A percentile compares a stretch with the other conserved stretches of the same genome.
These are phyloP conservation scores for Branchipolynoe longqiensis DNA, from an alignment of 2,888 invertebrate species.

Conservation along the genomic window DNA sequence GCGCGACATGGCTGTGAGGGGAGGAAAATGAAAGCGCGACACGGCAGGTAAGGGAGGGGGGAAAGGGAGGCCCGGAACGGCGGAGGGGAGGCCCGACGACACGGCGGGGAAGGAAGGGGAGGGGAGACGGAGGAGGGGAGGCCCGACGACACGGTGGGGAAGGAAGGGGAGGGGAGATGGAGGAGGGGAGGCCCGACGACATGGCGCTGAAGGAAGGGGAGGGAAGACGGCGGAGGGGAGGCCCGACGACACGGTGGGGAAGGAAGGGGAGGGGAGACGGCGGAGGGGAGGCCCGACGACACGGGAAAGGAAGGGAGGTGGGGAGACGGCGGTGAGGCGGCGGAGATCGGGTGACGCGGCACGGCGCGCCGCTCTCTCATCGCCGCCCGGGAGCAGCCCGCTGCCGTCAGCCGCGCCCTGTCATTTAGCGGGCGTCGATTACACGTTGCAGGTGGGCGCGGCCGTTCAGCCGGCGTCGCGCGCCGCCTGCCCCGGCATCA, in stretches of 20 bases:
- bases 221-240: background rate
- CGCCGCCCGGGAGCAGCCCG: too few relatives aligned
- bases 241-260: too few relatives aligned
- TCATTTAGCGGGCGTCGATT: background rate
- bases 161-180: background rate
- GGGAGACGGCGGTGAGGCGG: background rate
- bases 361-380: background rate
- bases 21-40: background rate
- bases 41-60: background rate
- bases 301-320: background rate
- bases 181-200: background rate
- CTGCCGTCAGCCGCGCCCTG: too few relatives aligned
- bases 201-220: background rate
- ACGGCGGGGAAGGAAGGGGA: background rate
- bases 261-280: background rate
- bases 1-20: too few relatives aligned
- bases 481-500: background rate
- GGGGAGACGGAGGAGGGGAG: background rate
- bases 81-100: too few relatives aligned
- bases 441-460: too few relatives aligned
- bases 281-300: background rate
- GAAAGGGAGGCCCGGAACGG: background rate
- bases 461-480: background rate
- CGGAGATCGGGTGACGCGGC: conserved; percentile 1
- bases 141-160: background rate